Conservation (phyloP, 2,113 vertebrate genomes). For the Aix galericulata region DNA sequence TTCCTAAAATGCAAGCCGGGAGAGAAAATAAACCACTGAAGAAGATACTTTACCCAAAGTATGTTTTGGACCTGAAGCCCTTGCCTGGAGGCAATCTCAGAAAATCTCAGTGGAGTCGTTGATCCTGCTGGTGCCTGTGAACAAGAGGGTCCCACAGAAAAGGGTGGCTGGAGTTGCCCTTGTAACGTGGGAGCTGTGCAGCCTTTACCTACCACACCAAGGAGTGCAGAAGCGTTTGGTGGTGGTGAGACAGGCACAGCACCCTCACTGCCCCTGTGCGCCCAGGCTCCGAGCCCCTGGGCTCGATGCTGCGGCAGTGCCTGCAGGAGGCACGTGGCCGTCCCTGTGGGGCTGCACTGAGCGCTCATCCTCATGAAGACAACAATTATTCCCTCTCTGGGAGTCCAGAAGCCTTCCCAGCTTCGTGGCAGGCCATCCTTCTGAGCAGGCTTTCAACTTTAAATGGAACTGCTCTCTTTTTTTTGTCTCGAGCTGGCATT, state of each 20-base stretch:
- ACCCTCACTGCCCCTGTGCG: background rate
- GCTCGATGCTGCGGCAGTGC: background rate
- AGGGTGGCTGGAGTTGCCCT: background rate
- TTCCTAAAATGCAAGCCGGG: background rate
- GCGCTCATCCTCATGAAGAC: background rate
- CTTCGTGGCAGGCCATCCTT: background rate
- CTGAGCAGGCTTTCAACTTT: background rate
- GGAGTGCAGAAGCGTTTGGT: background rate
- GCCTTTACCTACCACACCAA: background rate
- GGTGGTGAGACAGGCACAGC: background rate
- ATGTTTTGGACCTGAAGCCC: background rate
- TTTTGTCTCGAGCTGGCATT: background rate
- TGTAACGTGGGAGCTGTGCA: background rate
- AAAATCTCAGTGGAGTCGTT: background rate
- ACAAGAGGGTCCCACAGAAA: no score
- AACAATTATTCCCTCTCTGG: no score
- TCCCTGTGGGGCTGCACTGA: background rate
- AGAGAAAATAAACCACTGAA: background rate
- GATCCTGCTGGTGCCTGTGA: background rate
- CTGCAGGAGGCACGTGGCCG: background rate
- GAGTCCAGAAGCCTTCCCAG: no score
- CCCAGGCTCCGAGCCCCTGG: rapidly evolving
- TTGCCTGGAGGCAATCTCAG: background rate
- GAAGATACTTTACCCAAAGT: rapidly evolving
- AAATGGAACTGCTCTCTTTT: background rate